Conservation (phyloP, 2,888 invertebrate species). For the Troilus luridus region DNA sequence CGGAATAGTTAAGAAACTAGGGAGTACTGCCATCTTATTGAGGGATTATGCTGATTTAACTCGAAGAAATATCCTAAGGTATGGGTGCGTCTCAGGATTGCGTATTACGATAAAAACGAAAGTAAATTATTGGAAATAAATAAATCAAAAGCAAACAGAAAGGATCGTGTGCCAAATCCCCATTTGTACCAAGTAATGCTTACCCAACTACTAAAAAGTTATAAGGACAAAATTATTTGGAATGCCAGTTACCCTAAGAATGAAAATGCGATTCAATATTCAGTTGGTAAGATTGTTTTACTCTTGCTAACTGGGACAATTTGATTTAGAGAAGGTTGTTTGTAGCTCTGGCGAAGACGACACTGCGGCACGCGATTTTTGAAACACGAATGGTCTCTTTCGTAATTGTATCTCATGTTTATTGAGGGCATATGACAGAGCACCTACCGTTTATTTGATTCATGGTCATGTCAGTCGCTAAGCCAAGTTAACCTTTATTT, state of each 20-base stretch:
- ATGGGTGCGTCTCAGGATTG: too few relatives aligned
- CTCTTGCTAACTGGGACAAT: constrained; percentile 13
- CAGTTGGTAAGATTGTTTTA: constrained; percentile 23
- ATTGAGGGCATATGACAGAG: not conserved
- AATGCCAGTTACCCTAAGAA: not conserved
- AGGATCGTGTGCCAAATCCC: not conserved
- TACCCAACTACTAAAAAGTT: not conserved
- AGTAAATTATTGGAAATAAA: not conserved
- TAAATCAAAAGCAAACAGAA: not conserved
- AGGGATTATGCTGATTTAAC: too few relatives aligned
- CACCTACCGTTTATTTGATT: not conserved
- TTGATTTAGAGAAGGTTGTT: constrained; percentile 18
- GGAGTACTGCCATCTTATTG: too few relatives aligned
- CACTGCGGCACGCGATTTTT: constrained; percentile 20
- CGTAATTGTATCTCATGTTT: constrained; percentile 7
- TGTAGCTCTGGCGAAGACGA: not conserved
- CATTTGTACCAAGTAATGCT: not conserved
- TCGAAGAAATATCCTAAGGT: too few relatives aligned
- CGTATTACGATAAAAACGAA: too few relatives aligned
- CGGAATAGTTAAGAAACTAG: too few relatives aligned
- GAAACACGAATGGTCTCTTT: constrained; percentile 25
- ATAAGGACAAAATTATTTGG: constrained; percentile 16
- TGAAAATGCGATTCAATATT: constrained; percentile 15
- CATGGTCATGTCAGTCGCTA: not conserved
- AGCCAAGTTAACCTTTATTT: not conserved